Evolutionary conservation across 1,140 invertebrate species (phyloP).

Genomic region (Drosophila ohnishii): DNA sequence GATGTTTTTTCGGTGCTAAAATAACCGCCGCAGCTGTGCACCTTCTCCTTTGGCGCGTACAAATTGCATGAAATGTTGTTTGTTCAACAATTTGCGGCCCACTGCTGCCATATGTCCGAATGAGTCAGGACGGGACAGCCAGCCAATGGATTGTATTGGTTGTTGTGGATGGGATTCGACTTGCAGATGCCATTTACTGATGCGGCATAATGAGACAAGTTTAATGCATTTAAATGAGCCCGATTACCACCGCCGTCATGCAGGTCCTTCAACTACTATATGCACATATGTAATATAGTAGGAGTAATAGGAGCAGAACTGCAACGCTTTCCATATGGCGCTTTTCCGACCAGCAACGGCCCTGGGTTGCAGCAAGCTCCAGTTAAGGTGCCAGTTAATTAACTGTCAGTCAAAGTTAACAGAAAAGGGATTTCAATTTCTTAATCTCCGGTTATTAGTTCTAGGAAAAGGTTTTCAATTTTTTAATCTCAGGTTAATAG

Average conservation of each 20-base stretch:
- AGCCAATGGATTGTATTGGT: conserved; percentile 7
- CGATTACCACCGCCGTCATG: conserved; percentile 51
- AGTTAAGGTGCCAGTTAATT: not conserved
- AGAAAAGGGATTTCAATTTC: not conserved
- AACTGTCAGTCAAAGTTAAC: not conserved
- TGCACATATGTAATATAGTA: not conserved
- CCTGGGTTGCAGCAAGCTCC: not conserved
- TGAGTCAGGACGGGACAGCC: conserved; percentile 16
- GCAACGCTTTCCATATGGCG: conserved; percentile 43
- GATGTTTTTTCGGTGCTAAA: not conserved
- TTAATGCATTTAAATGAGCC: conserved; percentile 77
- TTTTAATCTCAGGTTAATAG: not conserved
- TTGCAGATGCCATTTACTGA: conserved; percentile 35
- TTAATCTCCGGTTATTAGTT: not conserved
- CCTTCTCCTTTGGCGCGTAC: conserved; percentile 42
- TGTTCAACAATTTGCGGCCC: conserved; percentile 61
- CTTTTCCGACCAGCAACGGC: not conserved
- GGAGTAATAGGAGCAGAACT: not conserved
- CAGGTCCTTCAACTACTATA: not conserved
- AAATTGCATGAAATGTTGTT: conserved; percentile 63
- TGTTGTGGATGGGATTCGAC: conserved; percentile 17
- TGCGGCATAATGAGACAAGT: conserved; percentile 40
- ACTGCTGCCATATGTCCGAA: conserved; percentile 63
- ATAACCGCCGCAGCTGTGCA: conserved; percentile 5
- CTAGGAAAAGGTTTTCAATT: not conserved